Conservation (phyloP, 2,888 invertebrate species). For the Tribolium freemani region DNA sequence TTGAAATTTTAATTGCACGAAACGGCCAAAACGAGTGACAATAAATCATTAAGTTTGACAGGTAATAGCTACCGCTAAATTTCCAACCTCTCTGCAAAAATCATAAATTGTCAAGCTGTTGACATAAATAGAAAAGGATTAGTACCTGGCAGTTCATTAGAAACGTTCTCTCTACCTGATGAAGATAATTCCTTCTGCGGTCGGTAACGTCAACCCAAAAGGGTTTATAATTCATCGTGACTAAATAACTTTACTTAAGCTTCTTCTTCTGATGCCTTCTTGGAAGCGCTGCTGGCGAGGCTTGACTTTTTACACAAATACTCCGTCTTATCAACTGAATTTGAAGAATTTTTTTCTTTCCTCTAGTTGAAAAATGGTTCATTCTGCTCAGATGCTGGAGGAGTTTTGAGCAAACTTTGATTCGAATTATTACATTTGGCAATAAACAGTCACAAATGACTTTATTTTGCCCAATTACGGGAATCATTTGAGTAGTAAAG, state of each 20-base stretch:
- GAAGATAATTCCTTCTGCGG: conserved; percentile 13
- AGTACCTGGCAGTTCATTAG: conserved; percentile 11
- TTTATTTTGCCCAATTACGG: too few relatives aligned
- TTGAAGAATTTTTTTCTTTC: too few relatives aligned
- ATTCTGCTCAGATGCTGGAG: too few relatives aligned
- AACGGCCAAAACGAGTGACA: not conserved
- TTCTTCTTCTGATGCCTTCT: not conserved
- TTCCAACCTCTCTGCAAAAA: conserved; percentile 2
- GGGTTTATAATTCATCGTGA: conserved; percentile 4
- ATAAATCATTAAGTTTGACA: conserved; percentile 5
- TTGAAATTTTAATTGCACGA: conserved; percentile 1
- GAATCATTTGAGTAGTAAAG: too few relatives aligned
- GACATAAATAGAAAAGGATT: conserved; percentile 19
- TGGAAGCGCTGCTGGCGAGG: not conserved
- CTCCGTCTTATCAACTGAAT: too few relatives aligned
- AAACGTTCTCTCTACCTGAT: not conserved
- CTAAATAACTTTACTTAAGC: conserved; percentile 8
- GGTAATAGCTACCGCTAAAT: conserved; percentile 18
- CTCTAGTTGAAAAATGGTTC: too few relatives aligned
- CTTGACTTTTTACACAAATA: too few relatives aligned
- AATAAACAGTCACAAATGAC: too few relatives aligned
- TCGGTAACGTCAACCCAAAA: conserved; percentile 1
- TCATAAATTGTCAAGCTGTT: conserved; percentile 2
- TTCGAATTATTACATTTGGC: too few relatives aligned
- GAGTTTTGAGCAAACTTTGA: too few relatives aligned